Conservation (phyloP, 2,113 vertebrate genomes). For the Hystrix cristata region DNA sequence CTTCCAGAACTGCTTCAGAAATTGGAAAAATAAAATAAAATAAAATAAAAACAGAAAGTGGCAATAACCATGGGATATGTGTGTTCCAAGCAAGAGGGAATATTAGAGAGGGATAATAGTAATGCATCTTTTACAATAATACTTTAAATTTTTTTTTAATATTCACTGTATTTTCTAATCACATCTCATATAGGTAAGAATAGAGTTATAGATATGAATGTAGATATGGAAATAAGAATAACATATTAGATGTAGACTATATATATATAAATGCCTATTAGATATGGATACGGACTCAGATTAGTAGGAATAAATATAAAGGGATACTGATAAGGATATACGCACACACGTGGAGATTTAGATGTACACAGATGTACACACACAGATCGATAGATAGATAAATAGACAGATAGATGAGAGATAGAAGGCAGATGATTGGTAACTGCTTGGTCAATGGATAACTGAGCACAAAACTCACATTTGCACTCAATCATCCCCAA, state of each 20-base stretch:
- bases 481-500: background rate
- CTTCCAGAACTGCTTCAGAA: background rate
- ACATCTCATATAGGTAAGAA: background rate
- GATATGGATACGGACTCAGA: background rate
- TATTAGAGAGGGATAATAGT: background rate
- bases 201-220: background rate
- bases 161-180: background rate
- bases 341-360: background rate
- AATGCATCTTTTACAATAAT: background rate
- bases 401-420: background rate
- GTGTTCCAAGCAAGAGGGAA: background rate
- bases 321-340: background rate
- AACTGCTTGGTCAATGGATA: background rate
- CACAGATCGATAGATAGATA: background rate
- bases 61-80: background rate
- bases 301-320: background rate
- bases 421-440: background rate
- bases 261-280: background rate
- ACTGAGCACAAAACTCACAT: background rate
- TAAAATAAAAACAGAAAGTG: background rate
- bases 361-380: no score
- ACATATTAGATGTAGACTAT: background rate
- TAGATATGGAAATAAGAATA: background rate
- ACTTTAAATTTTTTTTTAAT: background rate
- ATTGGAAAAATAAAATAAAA: background rate